These are phyloP conservation scores for Acipenser ruthenus DNA, from an alignment of 2,797 vertebrate species.

Conservation along the genomic window DNA sequence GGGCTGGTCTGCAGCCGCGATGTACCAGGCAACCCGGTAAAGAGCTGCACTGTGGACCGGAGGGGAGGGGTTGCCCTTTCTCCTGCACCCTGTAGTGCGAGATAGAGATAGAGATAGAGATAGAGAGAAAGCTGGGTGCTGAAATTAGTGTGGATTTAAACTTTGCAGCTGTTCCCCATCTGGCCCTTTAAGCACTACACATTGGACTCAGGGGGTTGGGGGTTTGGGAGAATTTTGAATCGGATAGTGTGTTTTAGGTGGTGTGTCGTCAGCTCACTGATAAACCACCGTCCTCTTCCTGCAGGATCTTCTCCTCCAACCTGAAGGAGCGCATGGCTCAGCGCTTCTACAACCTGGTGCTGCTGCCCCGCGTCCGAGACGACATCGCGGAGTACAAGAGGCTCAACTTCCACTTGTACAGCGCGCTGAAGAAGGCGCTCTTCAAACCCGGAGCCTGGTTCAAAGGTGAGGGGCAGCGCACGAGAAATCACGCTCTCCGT, in stretches of 20 bases:
- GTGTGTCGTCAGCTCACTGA: not conserved
- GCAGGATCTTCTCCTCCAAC: constrained; percentile 92
- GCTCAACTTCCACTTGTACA: constrained; percentile 94
- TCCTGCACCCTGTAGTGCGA: no score
- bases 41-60: not conserved
- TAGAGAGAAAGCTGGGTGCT: not conserved
- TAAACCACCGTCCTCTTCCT: constrained; percentile 11
- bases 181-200: no score
- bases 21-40: constrained; percentile 95
- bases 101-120: not conserved
- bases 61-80: not conserved
- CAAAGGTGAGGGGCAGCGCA: constrained; percentile 67
- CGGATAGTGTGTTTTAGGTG: not conserved
- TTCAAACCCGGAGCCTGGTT: constrained; percentile 98
- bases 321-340: constrained; percentile 94
- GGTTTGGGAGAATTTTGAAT: not conserved
- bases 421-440: constrained; percentile 88
- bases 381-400: constrained; percentile 88
- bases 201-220: no score
- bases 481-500: no score
- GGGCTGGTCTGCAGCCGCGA: constrained; percentile 87
- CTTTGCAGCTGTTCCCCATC: no score
- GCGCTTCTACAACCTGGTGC: constrained; percentile 89
- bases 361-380: constrained; percentile 82
- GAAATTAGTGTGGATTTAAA: not conserved